A percentile compares a stretch with the other conserved stretches of the same genome.
These are phyloP conservation scores for Ormyrus rosae DNA, from an alignment of 2,888 invertebrate genomes.

Conservation along the genomic window DNA sequence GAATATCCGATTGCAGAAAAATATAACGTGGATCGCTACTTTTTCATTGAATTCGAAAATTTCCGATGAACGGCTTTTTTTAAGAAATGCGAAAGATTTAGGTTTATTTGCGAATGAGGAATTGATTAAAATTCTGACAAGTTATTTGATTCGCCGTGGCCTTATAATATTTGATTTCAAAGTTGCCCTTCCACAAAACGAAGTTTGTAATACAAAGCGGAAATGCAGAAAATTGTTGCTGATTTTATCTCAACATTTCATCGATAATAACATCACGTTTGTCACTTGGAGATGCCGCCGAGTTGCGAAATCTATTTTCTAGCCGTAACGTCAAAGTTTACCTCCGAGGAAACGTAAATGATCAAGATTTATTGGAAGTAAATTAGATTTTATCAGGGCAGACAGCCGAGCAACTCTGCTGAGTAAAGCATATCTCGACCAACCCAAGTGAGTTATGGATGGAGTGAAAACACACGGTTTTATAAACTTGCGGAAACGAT, in stretches of 20 bases:
- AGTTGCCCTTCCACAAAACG: too few species aligned
- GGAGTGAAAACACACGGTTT: slow-evolving; percentile 2
- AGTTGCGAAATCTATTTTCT: slow-evolving; percentile 35
- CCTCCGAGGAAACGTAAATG: slow-evolving; percentile 24
- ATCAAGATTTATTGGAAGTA: slow-evolving; percentile 51
- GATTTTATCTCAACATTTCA: slow-evolving; percentile 21
- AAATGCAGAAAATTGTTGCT: not conserved
- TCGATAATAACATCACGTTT: slow-evolving; percentile 20
- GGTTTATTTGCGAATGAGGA: not conserved
- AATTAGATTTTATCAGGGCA: slow-evolving; percentile 50
- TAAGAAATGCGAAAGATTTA: not conserved
- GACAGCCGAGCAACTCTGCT: slow-evolving; percentile 34
- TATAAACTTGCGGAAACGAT: not conserved
- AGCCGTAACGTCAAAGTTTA: slow-evolving; percentile 32
- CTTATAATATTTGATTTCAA: too few species aligned
- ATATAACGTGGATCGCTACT: too few species aligned
- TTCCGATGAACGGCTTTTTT: not conserved
- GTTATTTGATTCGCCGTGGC: too few species aligned
- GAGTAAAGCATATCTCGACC: slow-evolving; percentile 7
- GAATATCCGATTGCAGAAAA: too few species aligned
- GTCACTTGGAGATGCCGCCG: slow-evolving; percentile 10
- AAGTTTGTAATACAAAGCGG: not conserved
- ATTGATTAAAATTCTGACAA: too few species aligned
- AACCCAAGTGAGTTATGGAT: not conserved
- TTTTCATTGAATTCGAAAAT: not conserved